Base-by-base conservation (phyloP, 2,113 vertebrate genomes). In the Sclerurus mexicanus region DNA sequence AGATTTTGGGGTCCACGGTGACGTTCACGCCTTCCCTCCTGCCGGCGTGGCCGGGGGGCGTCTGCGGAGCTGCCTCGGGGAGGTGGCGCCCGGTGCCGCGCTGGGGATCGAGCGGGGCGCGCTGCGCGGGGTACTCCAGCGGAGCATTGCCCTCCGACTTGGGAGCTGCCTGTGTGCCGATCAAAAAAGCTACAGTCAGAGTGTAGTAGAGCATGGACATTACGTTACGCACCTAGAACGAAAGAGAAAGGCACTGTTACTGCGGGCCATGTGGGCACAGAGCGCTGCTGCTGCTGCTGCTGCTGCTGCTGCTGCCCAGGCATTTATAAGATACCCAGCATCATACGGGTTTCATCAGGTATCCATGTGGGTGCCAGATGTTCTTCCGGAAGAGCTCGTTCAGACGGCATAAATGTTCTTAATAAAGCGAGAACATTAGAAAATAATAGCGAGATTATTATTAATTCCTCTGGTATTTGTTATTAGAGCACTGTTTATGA, bases 141-240 rank as follows among this genome's bases (percentile, higher is more conserved):
- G 98, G 98, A 87, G 98, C 98, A 98, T 99, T 97, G 98, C 98
- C 98, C 98, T 98, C 98, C 95, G 98, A 98, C 96, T 98, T 98
- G 75, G 98, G 98, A 98, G 98, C 99, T 98, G 99, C 99, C 98
- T 99, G 99, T 98, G 98, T 98, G 98, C 99, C 98, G 97, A 99
- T 99, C 98, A 99, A 92, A 98, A 99, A 98, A 98, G 99, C 98
- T 98, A 99, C 98, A 98, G 98, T 98, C 99, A 99, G 99, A 98
- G 98, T 98, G 98, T 98, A 99, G 98, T 98, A 99, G 98, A 99
- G 99, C 99, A 99, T 99, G 99, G 99, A 98, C 99, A 99, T 98
- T 97, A 98, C 98, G 98, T 97, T 98, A 56, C 72, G 97, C 97
- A 97, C 98, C 98, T 98, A 96, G 53, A 96, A 97, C 9, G 71